phyloP scores from a whole-genome alignment of 2,888 invertebrate genomes.

The Trissolcus japonicus region DNA sequence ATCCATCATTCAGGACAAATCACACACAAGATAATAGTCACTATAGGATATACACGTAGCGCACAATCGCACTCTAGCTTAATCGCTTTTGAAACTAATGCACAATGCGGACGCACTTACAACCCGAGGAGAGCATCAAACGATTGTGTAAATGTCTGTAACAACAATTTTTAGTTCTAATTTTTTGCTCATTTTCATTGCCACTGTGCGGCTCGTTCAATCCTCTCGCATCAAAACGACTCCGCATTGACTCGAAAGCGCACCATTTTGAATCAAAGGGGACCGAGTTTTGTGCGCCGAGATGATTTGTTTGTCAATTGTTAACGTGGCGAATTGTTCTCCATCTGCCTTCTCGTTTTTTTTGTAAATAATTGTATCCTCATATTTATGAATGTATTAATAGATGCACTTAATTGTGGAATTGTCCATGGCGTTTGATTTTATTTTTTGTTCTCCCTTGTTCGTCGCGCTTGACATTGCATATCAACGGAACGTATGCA shows the following conservation, averaged over 20 bases:
- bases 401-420: conserved; percentile 68
- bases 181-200: conserved; percentile 56
- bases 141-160: conserved; percentile 66
- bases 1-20: neutral
- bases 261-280: too few species aligned
- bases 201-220: conserved; percentile 56
- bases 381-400: conserved; percentile 65
- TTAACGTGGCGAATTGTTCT: neutral
- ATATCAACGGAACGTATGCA: conserved; percentile 79
- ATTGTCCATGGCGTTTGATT: conserved; percentile 69
- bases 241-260: too few species aligned
- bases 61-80: conserved; percentile 40
- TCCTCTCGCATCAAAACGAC: too few species aligned
- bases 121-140: conserved; percentile 70
- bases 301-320: too few species aligned
- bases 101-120: conserved; percentile 69
- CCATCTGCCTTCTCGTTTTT: conserved; percentile 20
- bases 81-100: conserved; percentile 68
- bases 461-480: conserved; percentile 77
- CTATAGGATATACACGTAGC: conserved; percentile 1
- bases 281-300: too few species aligned
- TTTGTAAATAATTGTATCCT: conserved; percentile 57
- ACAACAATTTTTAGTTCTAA: conserved; percentile 58
- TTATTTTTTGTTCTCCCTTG: conserved; percentile 63
- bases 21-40: neutral